Evolutionary conservation across 2,797 vertebrate genomes (phyloP).

Genomic region (Nasua narica): DNA sequence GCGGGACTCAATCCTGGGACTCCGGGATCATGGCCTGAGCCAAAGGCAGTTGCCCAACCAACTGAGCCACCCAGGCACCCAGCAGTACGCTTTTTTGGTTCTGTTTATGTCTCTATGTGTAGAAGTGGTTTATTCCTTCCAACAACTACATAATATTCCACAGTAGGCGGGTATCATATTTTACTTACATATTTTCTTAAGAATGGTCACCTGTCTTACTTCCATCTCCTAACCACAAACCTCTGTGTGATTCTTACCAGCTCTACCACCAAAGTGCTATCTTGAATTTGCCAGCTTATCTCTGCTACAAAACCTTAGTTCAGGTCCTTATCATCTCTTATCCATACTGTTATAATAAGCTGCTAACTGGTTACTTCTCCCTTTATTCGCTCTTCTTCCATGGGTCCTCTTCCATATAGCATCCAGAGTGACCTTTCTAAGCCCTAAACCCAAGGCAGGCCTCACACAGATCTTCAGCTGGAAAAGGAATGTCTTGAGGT

Average conservation of each 20-base stretch:
- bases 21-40: too few species aligned
- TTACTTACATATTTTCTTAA: background rate
- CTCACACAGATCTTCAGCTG: background rate
- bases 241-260: background rate
- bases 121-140: background rate
- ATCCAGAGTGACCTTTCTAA: constrained; percentile 5
- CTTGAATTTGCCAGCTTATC: background rate
- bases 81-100: background rate
- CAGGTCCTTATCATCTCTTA: background rate
- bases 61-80: background rate
- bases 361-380: background rate
- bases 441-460: background rate
- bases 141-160: background rate
- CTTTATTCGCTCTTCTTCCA: background rate
- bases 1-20: too few species aligned
- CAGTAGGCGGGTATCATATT: background rate
- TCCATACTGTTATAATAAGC: background rate
- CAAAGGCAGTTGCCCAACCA: too few species aligned
- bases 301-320: background rate
- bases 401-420: background rate
- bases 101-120: background rate
- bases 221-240: background rate
- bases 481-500: background rate
- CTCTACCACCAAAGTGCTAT: background rate
- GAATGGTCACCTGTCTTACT: background rate